A percentile compares a stretch with the other conserved stretches of the same genome.
Evolutionary conservation across 2,888 invertebrate species (phyloP).

Genomic region (Caenorhabditis sp.): DNA sequence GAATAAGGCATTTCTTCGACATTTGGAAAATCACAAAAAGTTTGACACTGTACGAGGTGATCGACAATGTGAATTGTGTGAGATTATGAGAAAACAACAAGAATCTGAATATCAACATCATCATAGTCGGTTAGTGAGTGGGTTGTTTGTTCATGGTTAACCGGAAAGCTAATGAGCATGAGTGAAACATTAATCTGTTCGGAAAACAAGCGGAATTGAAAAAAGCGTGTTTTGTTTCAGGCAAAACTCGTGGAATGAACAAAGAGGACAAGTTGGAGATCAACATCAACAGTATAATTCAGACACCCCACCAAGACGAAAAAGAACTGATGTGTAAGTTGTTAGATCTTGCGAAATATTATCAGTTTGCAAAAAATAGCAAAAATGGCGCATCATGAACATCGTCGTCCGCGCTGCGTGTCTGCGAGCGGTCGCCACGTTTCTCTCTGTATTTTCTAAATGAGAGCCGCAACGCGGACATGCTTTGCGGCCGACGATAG

Average conservation of each 20-base stretch:
- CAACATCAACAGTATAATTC: background rate
- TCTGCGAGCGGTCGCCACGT: too few relatives aligned
- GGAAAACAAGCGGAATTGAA: background rate
- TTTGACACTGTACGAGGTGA: conserved; percentile 48
- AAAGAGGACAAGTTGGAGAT: background rate
- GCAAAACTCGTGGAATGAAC: conserved; percentile 3
- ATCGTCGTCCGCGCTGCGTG: too few relatives aligned
- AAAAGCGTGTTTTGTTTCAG: background rate
- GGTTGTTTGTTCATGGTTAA: conserved; percentile 3
- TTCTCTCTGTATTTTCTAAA: too few relatives aligned
- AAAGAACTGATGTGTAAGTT: conserved; percentile 16
- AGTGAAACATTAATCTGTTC: conserved; percentile 2
- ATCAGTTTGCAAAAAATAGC: conserved; percentile 15
- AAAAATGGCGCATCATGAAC: too few relatives aligned
- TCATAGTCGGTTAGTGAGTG: conserved; percentile 23
- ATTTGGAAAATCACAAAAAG: conserved; percentile 52
- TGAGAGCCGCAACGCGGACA: too few relatives aligned
- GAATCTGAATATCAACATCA: conserved; percentile 17
- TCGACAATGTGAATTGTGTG: conserved; percentile 44
- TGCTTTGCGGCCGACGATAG: too few relatives aligned
- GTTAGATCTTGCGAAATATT: conserved; percentile 5
- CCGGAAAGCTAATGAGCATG: conserved; percentile 17
- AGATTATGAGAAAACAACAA: conserved; percentile 41
- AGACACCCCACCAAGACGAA: background rate
- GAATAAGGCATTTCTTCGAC: conserved; percentile 48